Conservation (phyloP, 2,113 vertebrate species). For the Romanogobio albipinnatus region DNA sequence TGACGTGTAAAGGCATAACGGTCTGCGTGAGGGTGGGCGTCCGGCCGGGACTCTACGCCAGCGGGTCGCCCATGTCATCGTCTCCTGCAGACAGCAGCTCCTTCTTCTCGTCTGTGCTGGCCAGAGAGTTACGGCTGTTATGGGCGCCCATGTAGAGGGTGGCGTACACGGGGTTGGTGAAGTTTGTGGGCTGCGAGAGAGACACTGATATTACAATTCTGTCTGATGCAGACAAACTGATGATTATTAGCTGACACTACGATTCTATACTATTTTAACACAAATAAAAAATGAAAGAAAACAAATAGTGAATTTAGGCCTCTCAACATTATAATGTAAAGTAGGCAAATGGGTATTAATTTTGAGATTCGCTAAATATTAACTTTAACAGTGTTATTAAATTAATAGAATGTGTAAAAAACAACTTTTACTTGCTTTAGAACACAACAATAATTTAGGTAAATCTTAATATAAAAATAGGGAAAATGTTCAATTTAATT, state of each 20-base stretch:
- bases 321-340: not conserved
- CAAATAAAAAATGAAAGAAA: not conserved
- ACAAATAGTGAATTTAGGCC: not conserved
- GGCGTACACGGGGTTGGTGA: conserved; percentile 96
- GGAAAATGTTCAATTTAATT: no score
- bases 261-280: not conserved
- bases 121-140: conserved; percentile 93
- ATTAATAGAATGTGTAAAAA: no score
- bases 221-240: not conserved
- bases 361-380: no score
- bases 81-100: conserved; percentile 91
- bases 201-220: not conserved
- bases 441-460: no score
- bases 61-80: conserved; percentile 90
- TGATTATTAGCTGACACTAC: not conserved
- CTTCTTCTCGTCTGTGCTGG: conserved; percentile 96
- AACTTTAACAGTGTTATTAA: no score
- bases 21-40: conserved; percentile 56
- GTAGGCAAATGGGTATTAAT: no score
- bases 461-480: no score
- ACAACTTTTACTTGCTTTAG: no score
- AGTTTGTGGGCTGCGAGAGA: conserved; percentile 90
- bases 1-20: conserved; percentile 74
- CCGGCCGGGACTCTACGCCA: conserved; percentile 80
- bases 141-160: conserved; percentile 98